phyloP scores from a whole-genome alignment of 2,797 vertebrate genomes.

The Diplodus sargus region DNA sequence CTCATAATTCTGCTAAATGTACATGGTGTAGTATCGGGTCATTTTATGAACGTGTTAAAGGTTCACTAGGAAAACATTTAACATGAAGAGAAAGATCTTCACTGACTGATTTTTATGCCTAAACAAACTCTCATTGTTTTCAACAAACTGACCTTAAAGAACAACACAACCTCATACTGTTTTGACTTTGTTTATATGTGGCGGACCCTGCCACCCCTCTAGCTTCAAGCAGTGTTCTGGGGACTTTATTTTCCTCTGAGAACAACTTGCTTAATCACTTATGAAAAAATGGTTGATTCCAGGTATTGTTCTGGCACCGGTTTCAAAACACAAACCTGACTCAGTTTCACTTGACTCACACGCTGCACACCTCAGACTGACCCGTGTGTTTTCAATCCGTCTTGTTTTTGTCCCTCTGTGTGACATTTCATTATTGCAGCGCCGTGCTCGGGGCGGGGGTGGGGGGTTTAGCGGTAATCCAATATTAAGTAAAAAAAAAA shows the following conservation, averaged over 20 bases:
- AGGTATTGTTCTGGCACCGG: not conserved
- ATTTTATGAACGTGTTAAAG: not conserved
- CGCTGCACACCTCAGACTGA: slow-evolving; percentile 7
- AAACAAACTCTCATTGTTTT: too few species aligned
- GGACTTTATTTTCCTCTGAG: too few species aligned
- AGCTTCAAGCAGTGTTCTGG: too few species aligned
- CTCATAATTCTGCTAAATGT: not conserved
- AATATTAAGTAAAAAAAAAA: slow-evolving; percentile 27
- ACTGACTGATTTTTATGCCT: too few species aligned
- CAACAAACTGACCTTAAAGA: not conserved
- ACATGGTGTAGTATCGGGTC: not conserved
- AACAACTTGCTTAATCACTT: too few species aligned
- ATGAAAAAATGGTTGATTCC: not conserved
- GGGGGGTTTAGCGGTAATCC: slow-evolving; percentile 41
- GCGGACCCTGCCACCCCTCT: too few species aligned
- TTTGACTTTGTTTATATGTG: too few species aligned
- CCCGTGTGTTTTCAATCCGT: slow-evolving; percentile 23
- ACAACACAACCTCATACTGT: too few species aligned
- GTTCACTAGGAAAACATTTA: too few species aligned
- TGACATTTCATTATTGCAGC: slow-evolving; percentile 38
- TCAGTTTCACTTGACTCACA: not conserved
- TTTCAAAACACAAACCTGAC: not conserved
- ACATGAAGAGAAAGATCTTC: too few species aligned
- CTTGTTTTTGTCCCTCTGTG: slow-evolving; percentile 5
- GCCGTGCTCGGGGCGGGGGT: not conserved